Evolutionary conservation across 2,888 invertebrate species (phyloP), one percentile per base, ranked within the genome.

Genomic region (Temnothorax rugatulus): DNA sequence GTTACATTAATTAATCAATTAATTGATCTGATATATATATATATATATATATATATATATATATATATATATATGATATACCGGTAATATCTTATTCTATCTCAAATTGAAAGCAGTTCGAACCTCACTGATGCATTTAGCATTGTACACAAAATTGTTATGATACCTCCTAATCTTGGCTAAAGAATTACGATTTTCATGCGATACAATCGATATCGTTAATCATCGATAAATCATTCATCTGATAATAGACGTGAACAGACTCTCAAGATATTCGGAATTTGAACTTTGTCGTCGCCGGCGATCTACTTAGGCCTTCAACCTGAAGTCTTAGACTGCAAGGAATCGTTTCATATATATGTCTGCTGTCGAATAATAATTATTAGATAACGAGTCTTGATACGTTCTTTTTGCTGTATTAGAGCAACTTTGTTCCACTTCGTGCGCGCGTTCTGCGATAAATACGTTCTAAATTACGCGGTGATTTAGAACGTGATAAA

Each of bases 141-240:
- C 13, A 29, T 13, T 34, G 34, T 34, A 29, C 1, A 15, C 18
- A 7, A 50, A 21, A 29, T 44, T 68, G 38, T 52, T n/a, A 0
- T 47, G 0, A 50, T 47, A 25, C 5, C 15, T 7, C 0, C 4
- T 64, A 76, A 69, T 61, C 66, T 85, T 88, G 68, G 29, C 44
- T 71, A 75, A 71, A 77, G 63, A 79, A 38, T 18, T 29, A 9
- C n/a, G n/a, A 74, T 41, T 66, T 76, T 83, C 75, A 11, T 8
- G 38, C 21, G 83, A 83, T 86, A 86, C 57, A 50, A 38, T 69
- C 29, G 47, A 85, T 79, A 29, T 15, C 13, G 44, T 54, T 64
- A 29, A 71, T 71, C n/a, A 21, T 4, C 9, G 84, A 88, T 87
- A 87, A 87, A 25, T 59, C 29, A n/a, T 79, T 50, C 21, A 68